Evolutionary conservation across 1,140 invertebrate genomes (phyloP), one percentile per base, ranked within the genome.

Genomic region (Homalodisca vitripennis): DNA sequence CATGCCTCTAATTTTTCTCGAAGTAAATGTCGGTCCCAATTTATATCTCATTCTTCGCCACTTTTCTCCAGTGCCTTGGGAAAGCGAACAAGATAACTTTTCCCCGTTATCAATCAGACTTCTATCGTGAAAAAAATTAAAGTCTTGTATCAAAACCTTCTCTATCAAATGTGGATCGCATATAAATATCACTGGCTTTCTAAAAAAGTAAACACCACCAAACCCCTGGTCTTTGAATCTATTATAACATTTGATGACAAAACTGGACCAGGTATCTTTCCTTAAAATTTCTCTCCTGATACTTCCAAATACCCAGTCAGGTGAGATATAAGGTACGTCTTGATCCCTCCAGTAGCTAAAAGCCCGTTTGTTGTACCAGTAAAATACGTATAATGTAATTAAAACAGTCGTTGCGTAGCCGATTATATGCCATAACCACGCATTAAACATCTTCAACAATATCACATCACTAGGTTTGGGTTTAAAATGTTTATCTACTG

Each of bases 301-400:
- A 27, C 29, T 60, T 60, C 55, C 55, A 31, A 60, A 60, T 10
- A 60, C 2, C 3, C 24, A 31, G 2, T 13, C 24, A 3, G 55
- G 55, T 27, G 24, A 27, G 29, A 60, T 60, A 31, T 60, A 60
- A 2, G 10, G 55, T n/a, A 60, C 55, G 2, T 27, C 55, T 27
- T 27, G 55, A 27, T 60, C 26, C n/a, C 29, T 27, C 55, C 55
- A 60, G 55, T 60, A 60, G 12, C n/a, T 60, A 60, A 29, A 60
- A 60, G 10, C n/a, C 24, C 10, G 12, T 22, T 14, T 60, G 2
- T 6, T 6, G n/a, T 29, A 60, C 55, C 24, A 29, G 24, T 60
- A 60, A 13, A 60, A 14, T 10, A 14, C n/a, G n/a, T n/a, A n/a
- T n/a, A n/a, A n/a, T n/a, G n/a, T n/a, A n/a, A n/a, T n/a, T n/a